Conservation (phyloP, 2,113 vertebrate genomes). For the Columbina picui region DNA sequence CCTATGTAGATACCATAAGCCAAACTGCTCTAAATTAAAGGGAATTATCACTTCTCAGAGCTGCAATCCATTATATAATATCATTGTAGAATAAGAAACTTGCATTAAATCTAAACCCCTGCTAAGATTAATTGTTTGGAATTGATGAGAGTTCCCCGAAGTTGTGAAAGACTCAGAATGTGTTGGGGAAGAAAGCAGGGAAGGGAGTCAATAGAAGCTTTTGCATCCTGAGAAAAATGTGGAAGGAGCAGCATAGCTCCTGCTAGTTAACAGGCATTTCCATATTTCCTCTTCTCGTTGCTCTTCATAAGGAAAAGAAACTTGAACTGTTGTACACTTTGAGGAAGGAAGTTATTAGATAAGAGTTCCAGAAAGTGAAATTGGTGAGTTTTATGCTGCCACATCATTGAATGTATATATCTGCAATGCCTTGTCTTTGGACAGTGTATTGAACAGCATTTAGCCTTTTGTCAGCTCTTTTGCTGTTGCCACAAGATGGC, state of each 20-base stretch:
- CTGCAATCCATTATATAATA: background rate
- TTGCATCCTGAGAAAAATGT: background rate
- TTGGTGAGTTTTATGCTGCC: background rate
- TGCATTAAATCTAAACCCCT: background rate
- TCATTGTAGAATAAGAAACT: background rate
- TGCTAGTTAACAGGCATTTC: background rate
- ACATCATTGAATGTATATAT: background rate
- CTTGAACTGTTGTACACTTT: background rate
- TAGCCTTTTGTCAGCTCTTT: background rate
- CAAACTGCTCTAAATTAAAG: background rate
- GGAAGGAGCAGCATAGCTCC: background rate
- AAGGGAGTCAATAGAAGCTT: background rate
- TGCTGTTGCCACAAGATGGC: conserved; percentile 36
- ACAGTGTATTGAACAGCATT: background rate
- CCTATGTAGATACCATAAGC: background rate
- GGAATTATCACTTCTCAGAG: background rate
- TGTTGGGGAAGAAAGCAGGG: background rate
- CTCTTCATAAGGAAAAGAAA: background rate
- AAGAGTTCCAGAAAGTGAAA: background rate
- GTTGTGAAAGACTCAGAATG: background rate
- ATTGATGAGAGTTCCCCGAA: background rate
- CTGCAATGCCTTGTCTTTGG: background rate
- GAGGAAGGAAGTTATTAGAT: background rate
- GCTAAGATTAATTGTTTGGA: background rate
- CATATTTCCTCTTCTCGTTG: background rate